phyloP scores from a whole-genome alignment of 92 coral and sea anemone species.

The Virgularia gustaviana region DNA sequence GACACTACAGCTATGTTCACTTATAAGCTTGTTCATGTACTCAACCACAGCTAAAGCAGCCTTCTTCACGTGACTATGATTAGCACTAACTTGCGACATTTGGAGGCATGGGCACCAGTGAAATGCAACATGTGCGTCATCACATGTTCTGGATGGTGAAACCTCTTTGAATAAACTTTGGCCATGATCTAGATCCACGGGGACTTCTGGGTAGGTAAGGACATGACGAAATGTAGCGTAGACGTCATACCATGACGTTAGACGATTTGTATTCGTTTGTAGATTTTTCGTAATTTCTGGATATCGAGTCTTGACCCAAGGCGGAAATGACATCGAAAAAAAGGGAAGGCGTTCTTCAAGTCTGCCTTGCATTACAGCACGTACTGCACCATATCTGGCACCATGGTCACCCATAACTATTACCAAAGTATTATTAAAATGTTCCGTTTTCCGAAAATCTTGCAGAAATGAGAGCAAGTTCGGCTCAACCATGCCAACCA shows the following conservation, averaged over 20 bases:
- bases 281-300: slow-evolving; percentile 29
- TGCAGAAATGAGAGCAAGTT: slow-evolving; percentile 31
- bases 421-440: slow-evolving; percentile 27
- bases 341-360: slow-evolving; percentile 48
- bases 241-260: slow-evolving; percentile 46
- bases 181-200: slow-evolving; percentile 52
- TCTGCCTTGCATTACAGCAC: slow-evolving; percentile 44
- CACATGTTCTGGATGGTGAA: slow-evolving; percentile 58
- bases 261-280: slow-evolving; percentile 35
- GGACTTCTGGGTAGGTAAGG: slow-evolving; percentile 44
- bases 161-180: slow-evolving; percentile 64
- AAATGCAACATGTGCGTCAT: slow-evolving; percentile 55
- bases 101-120: slow-evolving; percentile 91
- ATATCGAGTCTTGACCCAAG: slow-evolving; percentile 29
- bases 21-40: slow-evolving; percentile 47
- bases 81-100: slow-evolving; percentile 48
- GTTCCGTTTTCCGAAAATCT: slow-evolving; percentile 29
- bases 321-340: slow-evolving; percentile 37
- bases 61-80: slow-evolving; percentile 43
- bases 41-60: slow-evolving; percentile 43
- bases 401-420: slow-evolving; percentile 34
- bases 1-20: slow-evolving; percentile 11
- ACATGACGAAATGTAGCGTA: slow-evolving; percentile 47
- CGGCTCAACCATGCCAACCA: slow-evolving; percentile 37
- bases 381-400: slow-evolving; percentile 34